These are phyloP conservation scores for Argyresthia albistria DNA, from an alignment of 2,888 invertebrate genomes.

Conservation along the genomic window DNA sequence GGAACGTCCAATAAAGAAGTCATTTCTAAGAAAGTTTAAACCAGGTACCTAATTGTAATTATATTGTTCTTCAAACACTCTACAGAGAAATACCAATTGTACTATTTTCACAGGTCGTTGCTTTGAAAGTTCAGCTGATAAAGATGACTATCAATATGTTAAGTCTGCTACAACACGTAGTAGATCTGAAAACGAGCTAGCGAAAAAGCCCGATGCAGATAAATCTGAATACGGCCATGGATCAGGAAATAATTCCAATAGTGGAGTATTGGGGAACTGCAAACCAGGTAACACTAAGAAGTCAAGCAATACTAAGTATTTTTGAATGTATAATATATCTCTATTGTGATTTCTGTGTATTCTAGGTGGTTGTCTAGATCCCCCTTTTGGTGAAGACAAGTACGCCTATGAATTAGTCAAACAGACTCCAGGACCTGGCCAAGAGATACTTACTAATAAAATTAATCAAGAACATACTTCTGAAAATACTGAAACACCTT, in stretches of 20 bases:
- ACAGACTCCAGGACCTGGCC: background rate
- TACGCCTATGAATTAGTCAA: constrained; percentile 14
- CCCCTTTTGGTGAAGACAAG: constrained; percentile 49
- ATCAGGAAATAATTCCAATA: constrained; percentile 11
- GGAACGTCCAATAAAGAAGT: constrained; percentile 3
- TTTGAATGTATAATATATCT: constrained; percentile 4
- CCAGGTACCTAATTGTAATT: constrained; percentile 19
- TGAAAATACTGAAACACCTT: background rate
- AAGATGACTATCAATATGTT: too few relatives aligned
- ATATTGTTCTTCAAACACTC: background rate
- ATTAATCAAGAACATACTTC: background rate
- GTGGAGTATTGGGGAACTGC: constrained; percentile 43
- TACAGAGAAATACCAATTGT: background rate
- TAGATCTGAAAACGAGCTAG: constrained; percentile 19
- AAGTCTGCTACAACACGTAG: constrained; percentile 6
- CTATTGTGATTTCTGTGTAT: constrained; percentile 7
- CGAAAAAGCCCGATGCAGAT: constrained; percentile 13
- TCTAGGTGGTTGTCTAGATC: constrained; percentile 57
- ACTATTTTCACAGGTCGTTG: too few relatives aligned
- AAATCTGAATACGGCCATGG: background rate
- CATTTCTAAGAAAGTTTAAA: constrained; percentile 26
- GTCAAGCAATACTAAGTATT: background rate
- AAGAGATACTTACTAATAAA: background rate
- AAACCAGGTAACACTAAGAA: constrained; percentile 40
- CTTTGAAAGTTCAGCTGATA: too few relatives aligned